Evolutionary conservation across 2,888 invertebrate species (phyloP).

Genomic region (Scaptomyza parva): DNA sequence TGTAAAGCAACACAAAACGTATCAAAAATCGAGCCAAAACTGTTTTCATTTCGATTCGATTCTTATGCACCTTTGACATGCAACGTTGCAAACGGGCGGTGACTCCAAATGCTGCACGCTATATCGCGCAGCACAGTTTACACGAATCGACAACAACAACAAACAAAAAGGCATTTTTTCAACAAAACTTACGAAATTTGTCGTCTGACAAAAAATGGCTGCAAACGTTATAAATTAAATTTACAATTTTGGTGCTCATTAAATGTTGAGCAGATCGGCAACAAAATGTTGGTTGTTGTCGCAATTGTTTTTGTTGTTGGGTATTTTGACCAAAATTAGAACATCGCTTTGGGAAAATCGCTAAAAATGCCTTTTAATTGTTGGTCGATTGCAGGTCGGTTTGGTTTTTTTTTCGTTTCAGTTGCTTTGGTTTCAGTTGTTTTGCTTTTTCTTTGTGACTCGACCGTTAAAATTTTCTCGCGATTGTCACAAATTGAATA

Average conservation of each 20-base stretch:
- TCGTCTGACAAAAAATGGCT: constrained; percentile 71
- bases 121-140: constrained; percentile 72
- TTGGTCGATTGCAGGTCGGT: constrained; percentile 43
- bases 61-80: constrained; percentile 78
- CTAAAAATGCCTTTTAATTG: constrained; percentile 75
- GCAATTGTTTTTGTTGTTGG: constrained; percentile 53
- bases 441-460: constrained; percentile 20
- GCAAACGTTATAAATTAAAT: constrained; percentile 78
- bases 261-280: constrained; percentile 59
- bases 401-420: constrained; percentile 11
- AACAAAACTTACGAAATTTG: constrained; percentile 69
- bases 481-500: constrained; percentile 78
- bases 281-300: constrained; percentile 66
- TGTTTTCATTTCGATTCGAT: constrained; percentile 37
- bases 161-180: constrained; percentile 14
- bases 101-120: constrained; percentile 37
- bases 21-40: constrained; percentile 20
- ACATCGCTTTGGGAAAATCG: constrained; percentile 76
- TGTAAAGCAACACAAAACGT: constrained; percentile 63
- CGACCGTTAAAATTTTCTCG: constrained; percentile 64
- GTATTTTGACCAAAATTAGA: constrained; percentile 66
- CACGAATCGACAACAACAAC: constrained; percentile 47
- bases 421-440: constrained; percentile 13
- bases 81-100: constrained; percentile 47
- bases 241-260: constrained; percentile 73